phyloP scores from a whole-genome alignment of 2,888 invertebrate species.

The Magallana nippona region DNA sequence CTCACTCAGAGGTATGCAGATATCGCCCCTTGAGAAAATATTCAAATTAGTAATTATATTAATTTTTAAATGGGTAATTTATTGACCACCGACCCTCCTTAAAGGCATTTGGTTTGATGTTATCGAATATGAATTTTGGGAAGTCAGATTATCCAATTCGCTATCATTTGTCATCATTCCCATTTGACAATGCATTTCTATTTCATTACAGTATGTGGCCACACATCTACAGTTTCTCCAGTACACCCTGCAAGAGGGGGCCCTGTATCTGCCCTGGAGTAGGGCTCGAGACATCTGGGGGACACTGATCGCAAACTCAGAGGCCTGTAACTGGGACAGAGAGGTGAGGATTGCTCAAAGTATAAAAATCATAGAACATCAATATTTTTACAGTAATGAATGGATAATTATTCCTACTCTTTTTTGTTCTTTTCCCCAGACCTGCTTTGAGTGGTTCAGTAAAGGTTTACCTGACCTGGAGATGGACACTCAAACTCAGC shows the following conservation, averaged over 20 bases:
- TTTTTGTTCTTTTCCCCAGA: conserved; percentile 69
- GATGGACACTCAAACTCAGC: conserved; percentile 79
- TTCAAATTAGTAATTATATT: too few relatives aligned
- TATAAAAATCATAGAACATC: not conserved
- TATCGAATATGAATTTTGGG: too few relatives aligned
- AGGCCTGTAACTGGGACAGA: conserved; percentile 80
- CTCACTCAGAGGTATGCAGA: conserved; percentile 79
- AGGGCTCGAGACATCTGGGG: conserved; percentile 81
- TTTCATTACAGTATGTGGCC: conserved; percentile 78
- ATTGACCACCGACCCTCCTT: too few relatives aligned
- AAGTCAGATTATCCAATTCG: too few relatives aligned
- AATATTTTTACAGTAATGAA: not conserved
- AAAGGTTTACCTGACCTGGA: conserved; percentile 80
- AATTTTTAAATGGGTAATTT: too few relatives aligned
- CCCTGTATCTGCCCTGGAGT: conserved; percentile 80
- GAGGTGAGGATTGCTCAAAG: conserved; percentile 72
- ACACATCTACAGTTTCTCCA: conserved; percentile 81
- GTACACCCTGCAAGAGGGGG: conserved; percentile 81
- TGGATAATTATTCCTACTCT: not conserved
- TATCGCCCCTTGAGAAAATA: too few relatives aligned
- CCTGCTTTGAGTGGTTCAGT: conserved; percentile 81
- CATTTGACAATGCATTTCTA: not conserved
- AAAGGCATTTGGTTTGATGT: too few relatives aligned
- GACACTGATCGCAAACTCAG: conserved; percentile 79
- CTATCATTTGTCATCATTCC: not conserved